These are phyloP conservation scores for Aproaerema taeniolella DNA, from an alignment of 2,888 invertebrate genomes.

Conservation along the genomic window DNA sequence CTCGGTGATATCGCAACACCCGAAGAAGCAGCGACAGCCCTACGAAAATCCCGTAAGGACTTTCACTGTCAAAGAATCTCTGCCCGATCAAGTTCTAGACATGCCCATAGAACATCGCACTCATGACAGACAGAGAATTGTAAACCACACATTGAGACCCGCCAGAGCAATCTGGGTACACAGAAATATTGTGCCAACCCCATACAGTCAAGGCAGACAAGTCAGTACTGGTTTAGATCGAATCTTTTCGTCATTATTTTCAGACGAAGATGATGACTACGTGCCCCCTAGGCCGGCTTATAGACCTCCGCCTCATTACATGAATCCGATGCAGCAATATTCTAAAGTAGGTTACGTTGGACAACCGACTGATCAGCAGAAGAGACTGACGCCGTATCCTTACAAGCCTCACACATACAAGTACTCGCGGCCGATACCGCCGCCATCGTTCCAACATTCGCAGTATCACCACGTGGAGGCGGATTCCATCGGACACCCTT, in stretches of 20 bases:
- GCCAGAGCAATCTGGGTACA: constrained; percentile 60
- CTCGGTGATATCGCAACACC: constrained; percentile 75
- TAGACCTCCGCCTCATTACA: constrained; percentile 21
- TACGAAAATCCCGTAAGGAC: constrained; percentile 77
- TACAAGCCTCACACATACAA: constrained; percentile 43
- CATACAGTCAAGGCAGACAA: constrained; percentile 34
- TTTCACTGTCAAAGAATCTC: constrained; percentile 78
- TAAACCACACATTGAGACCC: constrained; percentile 27
- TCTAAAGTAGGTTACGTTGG: constrained; percentile 47
- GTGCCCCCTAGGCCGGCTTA: constrained; percentile 36
- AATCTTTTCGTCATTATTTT: constrained; percentile 59
- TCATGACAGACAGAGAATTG: constrained; percentile 24
- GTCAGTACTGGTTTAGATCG: constrained; percentile 48
- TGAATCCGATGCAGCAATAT: constrained; percentile 28
- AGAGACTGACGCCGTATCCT: constrained; percentile 42
- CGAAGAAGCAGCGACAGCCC: constrained; percentile 60
- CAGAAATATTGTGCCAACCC: constrained; percentile 48
- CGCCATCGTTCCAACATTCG: constrained; percentile 33
- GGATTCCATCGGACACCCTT: constrained; percentile 9
- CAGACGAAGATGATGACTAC: constrained; percentile 44
- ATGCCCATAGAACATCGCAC: constrained; percentile 29
- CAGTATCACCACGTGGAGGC: constrained; percentile 12
- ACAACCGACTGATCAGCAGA: constrained; percentile 40
- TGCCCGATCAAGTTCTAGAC: constrained; percentile 44
- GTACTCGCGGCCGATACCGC: constrained; percentile 38